Evolutionary conservation across 30 jellyfish, hydroid and myxozoan genomes (phyloP), one percentile per base, ranked within the genome.

Genomic region (Aurelia aurita): DNA sequence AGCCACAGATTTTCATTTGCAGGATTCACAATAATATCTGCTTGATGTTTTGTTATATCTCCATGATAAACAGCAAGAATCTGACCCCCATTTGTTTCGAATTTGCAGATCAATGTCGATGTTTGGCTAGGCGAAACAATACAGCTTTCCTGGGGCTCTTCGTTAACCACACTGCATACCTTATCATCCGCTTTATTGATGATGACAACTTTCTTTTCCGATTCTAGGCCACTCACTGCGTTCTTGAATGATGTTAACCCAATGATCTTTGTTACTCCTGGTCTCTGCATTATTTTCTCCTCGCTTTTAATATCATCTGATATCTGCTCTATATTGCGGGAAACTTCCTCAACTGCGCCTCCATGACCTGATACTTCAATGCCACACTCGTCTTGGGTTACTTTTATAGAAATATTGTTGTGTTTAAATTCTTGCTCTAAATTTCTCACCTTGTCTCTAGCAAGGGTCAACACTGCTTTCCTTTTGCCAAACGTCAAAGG

Each of bases 1-100:
- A 79, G 69, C 61, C 65, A 47, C 25, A 79, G 71, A 25, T 34
- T 28, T 3, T 28, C 26, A 45, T 79, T 79, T 0, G 90, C 90
- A 0, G 90, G 82, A 55, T 79, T 79, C 3, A 79, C 90, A 47
- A 79, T 65, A 15, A 49, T 57, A 79, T 79, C 90, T 16, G 70
- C 82, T 18, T 43, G 18, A 16, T 79, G 90, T 2, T 45, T 45
- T 2, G 90, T 79, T 5, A 79, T 79, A 18, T 79, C 90, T 16
- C 82, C 90, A 44, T 79, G 74, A 47, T n/a, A 65, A 14, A 79
- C 90, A 63, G 60, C 29, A 21, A 80, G 73, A 16, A 16, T 25
- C 15, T 26, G 58, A 3, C 82, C 90, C 22, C 44, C 6, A 6
- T 29, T 47, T 3, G 70, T 67, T 32, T 55, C 26, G 25, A n/a